Conservation (phyloP, 1,140 invertebrate genomes). For the Ips typographus region DNA sequence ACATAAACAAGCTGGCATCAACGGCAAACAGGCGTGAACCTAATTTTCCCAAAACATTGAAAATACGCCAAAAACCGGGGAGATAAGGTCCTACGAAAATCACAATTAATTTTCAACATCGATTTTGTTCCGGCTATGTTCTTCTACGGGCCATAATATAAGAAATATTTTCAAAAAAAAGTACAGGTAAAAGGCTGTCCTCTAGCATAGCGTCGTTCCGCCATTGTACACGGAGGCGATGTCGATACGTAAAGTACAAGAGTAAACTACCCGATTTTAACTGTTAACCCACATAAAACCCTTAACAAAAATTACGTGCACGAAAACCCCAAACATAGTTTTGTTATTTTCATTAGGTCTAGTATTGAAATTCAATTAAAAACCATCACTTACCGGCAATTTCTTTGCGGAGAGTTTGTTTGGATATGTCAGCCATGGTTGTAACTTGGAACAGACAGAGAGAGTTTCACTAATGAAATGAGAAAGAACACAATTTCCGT, state of each 20-base stretch:
- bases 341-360: constrained; percentile 32
- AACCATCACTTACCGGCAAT: constrained; percentile 65
- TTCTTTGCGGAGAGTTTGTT: constrained; percentile 68
- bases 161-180: constrained; percentile 46
- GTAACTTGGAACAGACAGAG: constrained; percentile 33
- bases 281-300: constrained; percentile 47
- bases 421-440: constrained; percentile 67
- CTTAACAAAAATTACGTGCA: constrained; percentile 45
- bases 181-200: constrained; percentile 35
- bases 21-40: constrained; percentile 11
- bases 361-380: constrained; percentile 44
- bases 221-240: constrained; percentile 51
- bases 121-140: constrained; percentile 48
- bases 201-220: constrained; percentile 48
- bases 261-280: constrained; percentile 56
- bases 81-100: constrained; percentile 50
- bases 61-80: constrained; percentile 42
- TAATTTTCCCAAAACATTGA: constrained; percentile 40
- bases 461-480: constrained; percentile 29
- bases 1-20: constrained; percentile 12
- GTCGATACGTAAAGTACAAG: constrained; percentile 49
- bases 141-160: constrained; percentile 36
- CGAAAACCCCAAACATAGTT: constrained; percentile 47
- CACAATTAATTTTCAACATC: constrained; percentile 43
- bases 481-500: constrained; percentile 36